Evolutionary conservation across 2,797 vertebrate species (phyloP).

Genomic region (Hippocampus kuda): DNA sequence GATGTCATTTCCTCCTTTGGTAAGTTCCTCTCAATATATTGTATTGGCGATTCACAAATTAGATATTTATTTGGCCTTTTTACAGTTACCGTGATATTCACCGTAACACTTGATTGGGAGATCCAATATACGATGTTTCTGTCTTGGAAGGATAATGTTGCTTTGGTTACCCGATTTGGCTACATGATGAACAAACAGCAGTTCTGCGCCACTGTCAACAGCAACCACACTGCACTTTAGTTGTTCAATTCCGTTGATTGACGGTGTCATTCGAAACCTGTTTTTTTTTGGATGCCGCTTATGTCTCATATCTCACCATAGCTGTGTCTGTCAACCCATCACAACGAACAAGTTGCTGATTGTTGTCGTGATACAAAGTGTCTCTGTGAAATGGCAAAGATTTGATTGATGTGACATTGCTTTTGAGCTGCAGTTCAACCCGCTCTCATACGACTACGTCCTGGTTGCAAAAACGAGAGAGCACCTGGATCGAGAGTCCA

Average conservation of each 20-base stretch:
- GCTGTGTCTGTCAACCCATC: too few relatives aligned
- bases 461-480: constrained; percentile 67
- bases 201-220: not conserved
- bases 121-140: not conserved
- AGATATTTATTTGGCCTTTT: not conserved
- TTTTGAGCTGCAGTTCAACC: constrained; percentile 46
- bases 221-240: not conserved
- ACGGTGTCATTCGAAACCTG: not conserved
- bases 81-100: not conserved
- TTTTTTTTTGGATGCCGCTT: not conserved
- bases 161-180: not conserved
- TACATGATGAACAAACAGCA: not conserved
- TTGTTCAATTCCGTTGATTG: not conserved
- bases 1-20: constrained; percentile 49
- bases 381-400: not conserved
- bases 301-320: not conserved
- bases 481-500: constrained; percentile 26
- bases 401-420: not conserved
- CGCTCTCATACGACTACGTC: constrained; percentile 73
- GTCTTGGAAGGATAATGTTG: not conserved
- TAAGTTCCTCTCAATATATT: constrained; percentile 31
- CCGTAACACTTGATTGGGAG: not conserved
- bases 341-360: not conserved
- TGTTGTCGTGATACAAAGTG: not conserved
- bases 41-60: not conserved